Conservation (phyloP, 2,888 invertebrate species). For the Orchesella flavescens region DNA sequence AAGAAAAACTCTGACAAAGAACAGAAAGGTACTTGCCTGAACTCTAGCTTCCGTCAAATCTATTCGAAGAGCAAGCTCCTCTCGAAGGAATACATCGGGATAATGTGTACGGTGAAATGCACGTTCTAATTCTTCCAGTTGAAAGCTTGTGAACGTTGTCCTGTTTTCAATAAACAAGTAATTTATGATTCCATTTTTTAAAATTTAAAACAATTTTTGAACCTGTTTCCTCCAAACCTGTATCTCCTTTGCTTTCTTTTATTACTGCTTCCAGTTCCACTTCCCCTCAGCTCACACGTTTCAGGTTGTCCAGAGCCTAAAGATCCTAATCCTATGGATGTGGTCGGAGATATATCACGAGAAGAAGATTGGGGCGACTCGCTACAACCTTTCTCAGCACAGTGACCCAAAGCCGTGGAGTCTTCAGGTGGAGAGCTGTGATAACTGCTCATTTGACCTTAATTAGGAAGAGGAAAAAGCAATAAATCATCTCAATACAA, state of each 20-base stretch:
- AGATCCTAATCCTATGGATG: slow-evolving; percentile 44
- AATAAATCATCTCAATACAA: neutral
- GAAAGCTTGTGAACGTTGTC: slow-evolving; percentile 23
- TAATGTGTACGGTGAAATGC: slow-evolving; percentile 26
- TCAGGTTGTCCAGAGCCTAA: slow-evolving; percentile 70
- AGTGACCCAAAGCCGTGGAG: slow-evolving; percentile 14
- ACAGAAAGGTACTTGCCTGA: too few species aligned
- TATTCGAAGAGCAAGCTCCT: slow-evolving; percentile 77
- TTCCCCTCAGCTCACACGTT: slow-evolving; percentile 73
- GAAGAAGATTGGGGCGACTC: slow-evolving; percentile 60
- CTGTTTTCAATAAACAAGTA: neutral
- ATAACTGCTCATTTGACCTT: slow-evolving; percentile 23
- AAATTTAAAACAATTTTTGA: neutral
- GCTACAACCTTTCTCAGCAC: slow-evolving; percentile 53
- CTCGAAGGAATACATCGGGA: slow-evolving; percentile 26
- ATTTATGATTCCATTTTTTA: neutral
- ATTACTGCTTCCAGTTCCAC: neutral
- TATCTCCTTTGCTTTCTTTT: slow-evolving; percentile 79
- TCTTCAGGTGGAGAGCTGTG: slow-evolving; percentile 28
- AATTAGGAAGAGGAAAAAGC: neutral
- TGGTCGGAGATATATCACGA: slow-evolving; percentile 54
- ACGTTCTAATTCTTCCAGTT: slow-evolving; percentile 25
- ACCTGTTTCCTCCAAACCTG: slow-evolving; percentile 75
- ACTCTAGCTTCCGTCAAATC: slow-evolving; percentile 92
- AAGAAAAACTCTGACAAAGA: too few species aligned